Conservation (phyloP, 1,140 invertebrate genomes). For the Leptinotarsa texana region DNA sequence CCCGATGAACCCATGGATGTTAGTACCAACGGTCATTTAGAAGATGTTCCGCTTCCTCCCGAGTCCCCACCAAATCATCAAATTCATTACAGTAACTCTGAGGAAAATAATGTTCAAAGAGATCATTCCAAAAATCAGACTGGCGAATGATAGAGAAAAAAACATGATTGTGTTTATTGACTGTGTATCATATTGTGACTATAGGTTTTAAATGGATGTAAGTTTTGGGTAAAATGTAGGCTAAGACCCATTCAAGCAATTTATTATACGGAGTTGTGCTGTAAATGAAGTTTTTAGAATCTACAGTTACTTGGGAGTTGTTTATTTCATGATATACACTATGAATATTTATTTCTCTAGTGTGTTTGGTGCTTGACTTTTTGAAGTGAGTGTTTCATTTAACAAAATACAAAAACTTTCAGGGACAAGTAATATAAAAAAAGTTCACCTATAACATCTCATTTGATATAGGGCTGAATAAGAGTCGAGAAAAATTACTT, state of each 20-base stretch:
- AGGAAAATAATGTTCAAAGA: slow-evolving; percentile 10
- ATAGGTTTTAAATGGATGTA: neutral
- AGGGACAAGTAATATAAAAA: too few relatives aligned
- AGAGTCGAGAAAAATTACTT: too few relatives aligned
- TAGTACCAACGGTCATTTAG: neutral
- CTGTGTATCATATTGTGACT: neutral
- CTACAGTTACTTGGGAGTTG: too few relatives aligned
- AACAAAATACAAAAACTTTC: too few relatives aligned
- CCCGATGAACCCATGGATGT: slow-evolving; percentile 6
- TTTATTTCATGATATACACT: too few relatives aligned
- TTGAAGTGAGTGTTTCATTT: too few relatives aligned
- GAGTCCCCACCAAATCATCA: neutral
- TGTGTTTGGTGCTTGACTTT: too few relatives aligned
- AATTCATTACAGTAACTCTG: neutral
- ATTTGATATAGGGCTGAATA: too few relatives aligned
- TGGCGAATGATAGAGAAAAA: neutral
- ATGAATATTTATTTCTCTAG: too few relatives aligned
- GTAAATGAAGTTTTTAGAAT: too few relatives aligned
- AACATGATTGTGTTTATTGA: neutral
- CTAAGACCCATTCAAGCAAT: neutral
- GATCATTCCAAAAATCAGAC: slow-evolving; percentile 13
- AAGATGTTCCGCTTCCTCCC: neutral
- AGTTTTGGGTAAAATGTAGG: neutral
- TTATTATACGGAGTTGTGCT: too few relatives aligned
- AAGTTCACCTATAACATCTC: too few relatives aligned